Evolutionary conservation across 2,797 vertebrate species (phyloP), one percentile per base, ranked within the genome.

Genomic region (Halcyon smyrnensis): DNA sequence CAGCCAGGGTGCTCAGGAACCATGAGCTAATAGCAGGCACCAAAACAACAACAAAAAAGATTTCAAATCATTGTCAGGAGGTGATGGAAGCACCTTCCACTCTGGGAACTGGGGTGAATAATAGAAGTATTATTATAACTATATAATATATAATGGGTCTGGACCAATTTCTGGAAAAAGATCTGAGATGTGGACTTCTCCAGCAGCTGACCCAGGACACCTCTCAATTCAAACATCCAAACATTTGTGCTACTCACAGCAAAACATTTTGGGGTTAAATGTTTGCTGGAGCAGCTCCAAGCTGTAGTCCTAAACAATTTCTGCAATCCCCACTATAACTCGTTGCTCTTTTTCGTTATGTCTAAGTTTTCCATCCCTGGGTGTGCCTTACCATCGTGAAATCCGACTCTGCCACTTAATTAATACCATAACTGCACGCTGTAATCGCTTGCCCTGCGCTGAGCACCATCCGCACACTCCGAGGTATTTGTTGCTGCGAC

Each of bases 361-460:
- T 57, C 91, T 77, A 6, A 0, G 19, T 92, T 90, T 88, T 84
- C 77, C 79, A 81, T 65, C 70, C 16, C 95, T 80, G 93, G 93
- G 95, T 93, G 95, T 94, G 94, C 95, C 93, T 92, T 82, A 80
- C 78, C 90, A 46, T 34, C 6, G 0, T 89, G 94, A 97, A 97
- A 96, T 84, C 91, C 85, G 96, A 96, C 34, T 78, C 89, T 91
- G 85, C 70, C 93, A 70, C 74, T 93, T 97, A 97, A 97, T 97
- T 86, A 96, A 96, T 94, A 84, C 85, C 93, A 96, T 64, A 93
- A 68, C 89, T 34, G 68, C n/a, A 20, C 25, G 2, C 65, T 88
- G 76, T n/a, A 53, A 56, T 41, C 5, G n/a, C 84, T 53, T 90
- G 80, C 86, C 81, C 77, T 39, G 71, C 32, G 60, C 87, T 2